Evolutionary conservation across 2,113 vertebrate genomes (phyloP), one percentile per base, ranked within the genome.

Genomic region (Prietella phreatophila): DNA sequence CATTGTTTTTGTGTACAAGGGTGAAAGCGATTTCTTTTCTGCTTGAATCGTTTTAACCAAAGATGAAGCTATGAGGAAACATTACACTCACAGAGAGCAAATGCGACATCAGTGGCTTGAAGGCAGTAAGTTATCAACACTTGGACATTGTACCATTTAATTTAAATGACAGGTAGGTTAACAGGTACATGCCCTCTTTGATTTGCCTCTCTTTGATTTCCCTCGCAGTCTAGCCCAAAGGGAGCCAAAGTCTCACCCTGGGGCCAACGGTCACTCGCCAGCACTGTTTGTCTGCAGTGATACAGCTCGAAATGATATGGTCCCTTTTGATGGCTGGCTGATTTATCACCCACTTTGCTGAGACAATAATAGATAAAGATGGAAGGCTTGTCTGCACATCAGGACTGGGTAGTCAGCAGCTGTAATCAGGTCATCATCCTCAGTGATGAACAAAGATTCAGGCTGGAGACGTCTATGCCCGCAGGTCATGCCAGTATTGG

Each of bases 291-390:
- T 92, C 87, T 91, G 87, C 89, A 90, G 92, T 92, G 89, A 87
- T 91, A 85, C 84, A 89, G 89, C 90, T 91, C 76, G 87, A 84
- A 91, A 93, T 93, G 92, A 95, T 93, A 91, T 87, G 86, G 88
- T 55, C 89, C 82, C 90, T 92, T 94, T 93, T 93, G 93, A 95
- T 93, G 91, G 92, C 93, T 92, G 92, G 91, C 91, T 94, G 85
- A 94, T 95, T 93, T 93, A 94, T 95, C 94, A 94, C 90, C 85
- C 85, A 91, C 92, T 93, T 91, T 93, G 93, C 85, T 82, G 90
- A 88, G 90, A 90, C 93, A 94, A 94, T 71, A 89, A 94, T 93
- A 91, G 91, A 92, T 93, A 94, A 94, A 89, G 92, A 93, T 91
- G 22, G 61, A 87, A 60, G 86, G 42, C 58, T 85, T 22, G 67